phyloP scores from a whole-genome alignment of 2,797 vertebrate species.

The Parauchenoglanis ngamensis region DNA sequence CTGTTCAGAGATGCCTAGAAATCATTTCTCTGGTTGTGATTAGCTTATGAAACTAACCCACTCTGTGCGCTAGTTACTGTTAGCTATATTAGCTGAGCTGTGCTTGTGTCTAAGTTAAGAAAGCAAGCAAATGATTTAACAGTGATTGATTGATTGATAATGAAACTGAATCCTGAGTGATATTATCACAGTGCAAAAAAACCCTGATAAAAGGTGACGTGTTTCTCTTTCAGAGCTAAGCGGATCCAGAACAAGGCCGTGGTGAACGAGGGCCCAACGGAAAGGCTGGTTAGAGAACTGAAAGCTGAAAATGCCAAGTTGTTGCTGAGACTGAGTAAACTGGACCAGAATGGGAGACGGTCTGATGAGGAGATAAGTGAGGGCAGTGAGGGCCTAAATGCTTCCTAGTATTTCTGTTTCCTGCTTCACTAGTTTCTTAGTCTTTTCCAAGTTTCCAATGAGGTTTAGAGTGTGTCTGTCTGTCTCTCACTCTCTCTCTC shows the following conservation, averaged over 20 bases:
- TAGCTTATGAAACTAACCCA: neutral
- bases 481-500: neutral
- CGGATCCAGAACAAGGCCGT: slow-evolving; percentile 83
- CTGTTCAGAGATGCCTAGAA: too few species aligned
- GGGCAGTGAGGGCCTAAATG: slow-evolving; percentile 16
- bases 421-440: neutral
- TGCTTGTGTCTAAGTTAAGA: neutral
- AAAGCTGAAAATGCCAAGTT: slow-evolving; percentile 79
- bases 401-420: neutral
- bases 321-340: slow-evolving; percentile 71
- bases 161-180: neutral
- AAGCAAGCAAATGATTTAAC: neutral
- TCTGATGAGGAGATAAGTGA: slow-evolving; percentile 79
- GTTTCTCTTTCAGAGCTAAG: slow-evolving; percentile 77
- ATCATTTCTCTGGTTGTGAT: neutral
- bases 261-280: slow-evolving; percentile 85
- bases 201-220: neutral
- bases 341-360: slow-evolving; percentile 74
- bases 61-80: neutral
- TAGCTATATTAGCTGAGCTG: neutral
- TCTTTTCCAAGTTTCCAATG: neutral
- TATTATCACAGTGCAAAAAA: neutral
- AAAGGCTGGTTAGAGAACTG: slow-evolving; percentile 78
- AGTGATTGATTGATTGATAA: neutral
- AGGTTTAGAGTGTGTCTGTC: neutral